Evolutionary conservation across 2,113 vertebrate species (phyloP), one percentile per base, ranked within the genome.

Genomic region (Clinocottus analis): DNA sequence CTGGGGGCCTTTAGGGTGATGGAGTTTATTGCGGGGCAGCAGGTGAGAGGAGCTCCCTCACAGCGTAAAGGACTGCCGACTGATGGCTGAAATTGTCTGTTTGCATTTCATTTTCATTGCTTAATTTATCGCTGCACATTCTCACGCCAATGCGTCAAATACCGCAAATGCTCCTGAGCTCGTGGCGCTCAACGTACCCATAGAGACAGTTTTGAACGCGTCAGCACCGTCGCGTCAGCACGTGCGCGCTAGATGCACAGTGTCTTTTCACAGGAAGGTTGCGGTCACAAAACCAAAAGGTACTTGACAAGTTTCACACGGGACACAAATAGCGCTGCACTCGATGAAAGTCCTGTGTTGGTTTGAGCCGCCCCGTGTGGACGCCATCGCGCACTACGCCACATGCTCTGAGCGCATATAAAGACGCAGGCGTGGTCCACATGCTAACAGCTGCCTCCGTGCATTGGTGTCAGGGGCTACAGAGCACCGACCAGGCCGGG

Each of bases 1-100:
- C 69, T 87, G 84, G 53, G 69, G 68, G 33, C 66, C 68, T 89
- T 90, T 85, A 73, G 69, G 67, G 73, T 77, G 56, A 84, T 31
- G 11, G 62, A 85, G 80, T 69, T n/a, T n/a, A n/a, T n/a, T n/a
- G n/a, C n/a, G n/a, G 77, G 70, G 84, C 86, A 90, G 80, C 75
- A 84, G 70, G 76, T 90, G 61, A 78, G 17, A 35, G 80, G 59
- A 45, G 47, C 43, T 73, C 31, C 5, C 29, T 25, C 27, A 47
- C 16, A 49, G 71, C 13, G n/a, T 27, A 33, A 45, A 29, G 35
- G 58, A 61, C 37, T 13, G 25, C 73, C 61, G 64, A 53, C 39
- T 67, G 70, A 81, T 65, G 65, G 58, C 12, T 72, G 53, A 78
- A 74, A 39, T 21, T 1, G 37, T 72, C 62, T 69, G 35, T 72